Base-by-base conservation (phyloP, 2,113 vertebrate species). In the Gopherus flavomarginatus region DNA sequence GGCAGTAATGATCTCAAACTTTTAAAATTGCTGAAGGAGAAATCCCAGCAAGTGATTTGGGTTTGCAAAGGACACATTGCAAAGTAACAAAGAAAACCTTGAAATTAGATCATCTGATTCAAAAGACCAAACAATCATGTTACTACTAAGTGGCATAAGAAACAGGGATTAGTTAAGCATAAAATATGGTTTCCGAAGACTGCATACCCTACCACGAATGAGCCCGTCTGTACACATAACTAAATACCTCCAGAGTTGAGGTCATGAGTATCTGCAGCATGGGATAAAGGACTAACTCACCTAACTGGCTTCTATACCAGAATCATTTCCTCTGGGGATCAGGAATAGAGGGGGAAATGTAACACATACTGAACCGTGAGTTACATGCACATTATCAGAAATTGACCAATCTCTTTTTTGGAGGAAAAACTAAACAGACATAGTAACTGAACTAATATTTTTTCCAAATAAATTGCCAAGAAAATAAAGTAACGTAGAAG, bases 191-290 rank as follows among this genome's bases (percentile, higher is more conserved):
- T 75, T 75, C 69, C 8, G 2, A 38, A 94, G 89, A 90, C 72
- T 65, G 5, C 65, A 85, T 81, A 78, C n/a, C 8, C 92, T 42
- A 24, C 24, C 80, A 95, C 87, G 92, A 53, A 78, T 10, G 38
- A 8, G 42, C 88, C 19, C 35, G 17, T 91, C 93, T 59, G 72
- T 78, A 90, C 38, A 29, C 1, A 17, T 89, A 92, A 35, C 26
- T 24, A 3, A 47, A 19, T 52, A 38, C 35, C 90, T 72, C 53
- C 81, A 42, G 89, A 92, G 91, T 96, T 95, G 94, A 95, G 49
- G 92, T 53, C 57, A 90, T 86, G 49, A 95, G 38, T 49, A 14
- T 54, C 35, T 54, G 50, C 50, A 81, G 21, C 19, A 53, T 38
- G n/a, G 17, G 10, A 22, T 89, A 59, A 91, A 94, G 62, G 2